Evolutionary conservation across 2,113 vertebrate genomes (phyloP), one percentile per base, ranked within the genome.

Genomic region (Callipepla californica): DNA sequence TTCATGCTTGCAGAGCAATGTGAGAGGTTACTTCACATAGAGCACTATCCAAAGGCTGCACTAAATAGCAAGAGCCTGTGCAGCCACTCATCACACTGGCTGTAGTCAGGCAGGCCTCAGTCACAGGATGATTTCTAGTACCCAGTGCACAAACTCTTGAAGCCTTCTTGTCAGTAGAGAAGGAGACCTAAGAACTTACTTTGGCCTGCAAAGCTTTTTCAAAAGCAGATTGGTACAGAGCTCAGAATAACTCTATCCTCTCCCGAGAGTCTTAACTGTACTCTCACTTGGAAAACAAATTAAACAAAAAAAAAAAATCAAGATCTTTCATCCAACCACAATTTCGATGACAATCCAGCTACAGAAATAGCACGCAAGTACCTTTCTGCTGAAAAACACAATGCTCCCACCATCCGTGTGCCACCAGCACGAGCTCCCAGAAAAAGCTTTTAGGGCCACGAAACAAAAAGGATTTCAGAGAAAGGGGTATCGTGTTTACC

Each of bases 251-350:
- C 36, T 59, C 9, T 22, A 45, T 50, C 32, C 25, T 51, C 59
- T 74, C 30, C 19, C 7, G 34, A 26, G 16, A 22, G 38, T 20
- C 53, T 85, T 59, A 57, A 75, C 44, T 61, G 75, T 7, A 72
- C 8, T 48, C 45, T 80, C 30, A 28, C 25, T 74, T 59, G 0
- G 0, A 67, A 87, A 88, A 16, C 1, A 15, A 28, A 3, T 30
- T 72, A 55, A 26, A 53, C 26, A 30, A 19, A 42, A 23, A 57
- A 30, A 19, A 42, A 23, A 57, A 42, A 48, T 72, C 59, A 34
- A 1, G 20, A 22, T 15, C 50, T 59, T 88, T n/a, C 8, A 2
- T 32, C 81, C 55, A 63, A 53, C 6, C 28, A 40, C 47, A 44
- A 38, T 45, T 61, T 13, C 57, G 42, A 40, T 5, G 16, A 53